Evolutionary conservation across 2,797 vertebrate genomes (phyloP).

Genomic region (Miichthys miiuy): DNA sequence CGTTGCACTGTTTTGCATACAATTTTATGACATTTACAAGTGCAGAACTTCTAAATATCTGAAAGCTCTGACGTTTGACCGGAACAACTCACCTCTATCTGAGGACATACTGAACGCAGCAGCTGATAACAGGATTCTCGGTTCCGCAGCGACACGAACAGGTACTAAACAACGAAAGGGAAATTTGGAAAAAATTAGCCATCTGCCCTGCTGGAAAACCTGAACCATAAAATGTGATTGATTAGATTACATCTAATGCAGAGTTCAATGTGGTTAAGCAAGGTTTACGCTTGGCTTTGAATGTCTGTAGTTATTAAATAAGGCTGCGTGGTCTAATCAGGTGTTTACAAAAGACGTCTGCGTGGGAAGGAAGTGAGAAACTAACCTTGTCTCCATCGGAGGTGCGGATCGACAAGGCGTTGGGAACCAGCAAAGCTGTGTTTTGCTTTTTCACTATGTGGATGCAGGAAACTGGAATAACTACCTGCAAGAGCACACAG

Average conservation of each 20-base stretch:
- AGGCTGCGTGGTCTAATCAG: background rate
- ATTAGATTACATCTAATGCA: conserved; percentile 11
- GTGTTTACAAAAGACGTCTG: background rate
- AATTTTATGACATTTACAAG: background rate
- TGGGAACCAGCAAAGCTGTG: conserved; percentile 90
- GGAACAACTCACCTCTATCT: conserved; percentile 82
- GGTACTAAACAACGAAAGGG: conserved; percentile 76
- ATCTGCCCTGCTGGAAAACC: background rate
- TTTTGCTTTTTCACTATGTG: conserved; percentile 91
- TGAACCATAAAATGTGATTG: conserved; percentile 5
- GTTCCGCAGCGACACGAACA: conserved; percentile 88
- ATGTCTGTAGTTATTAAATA: background rate
- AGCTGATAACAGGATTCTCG: conserved; percentile 89
- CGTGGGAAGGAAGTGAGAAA: background rate
- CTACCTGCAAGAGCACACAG: conserved; percentile 73
- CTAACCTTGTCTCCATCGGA: conserved; percentile 88
- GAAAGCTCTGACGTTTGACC: background rate
- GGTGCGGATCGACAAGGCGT: conserved; percentile 89
- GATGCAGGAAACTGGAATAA: conserved; percentile 85
- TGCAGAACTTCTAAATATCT: background rate
- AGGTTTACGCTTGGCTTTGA: background rate
- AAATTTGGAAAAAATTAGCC: conserved; percentile 24
- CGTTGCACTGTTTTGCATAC: background rate
- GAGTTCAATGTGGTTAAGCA: background rate
- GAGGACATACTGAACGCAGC: conserved; percentile 85